These are phyloP conservation scores for Eilema griseolum DNA, from an alignment of 2,888 invertebrate genomes.

Conservation along the genomic window DNA sequence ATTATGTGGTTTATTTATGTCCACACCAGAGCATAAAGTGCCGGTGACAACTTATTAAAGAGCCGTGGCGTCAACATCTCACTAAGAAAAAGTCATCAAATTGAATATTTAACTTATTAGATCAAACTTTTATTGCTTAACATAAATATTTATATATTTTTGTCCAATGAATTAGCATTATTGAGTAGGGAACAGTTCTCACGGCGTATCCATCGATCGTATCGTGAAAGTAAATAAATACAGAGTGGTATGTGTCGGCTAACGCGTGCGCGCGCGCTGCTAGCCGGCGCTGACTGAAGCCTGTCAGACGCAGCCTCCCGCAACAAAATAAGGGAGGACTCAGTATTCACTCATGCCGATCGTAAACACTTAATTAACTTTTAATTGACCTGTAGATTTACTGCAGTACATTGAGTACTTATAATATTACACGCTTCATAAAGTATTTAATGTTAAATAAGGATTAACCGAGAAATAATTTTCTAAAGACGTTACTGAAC, in stretches of 20 bases:
- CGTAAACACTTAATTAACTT: constrained; percentile 50
- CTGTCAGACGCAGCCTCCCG: constrained; percentile 78
- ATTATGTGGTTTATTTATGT: constrained; percentile 82
- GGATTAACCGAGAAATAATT: not conserved
- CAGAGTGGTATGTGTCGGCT: constrained; percentile 44
- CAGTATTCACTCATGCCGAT: constrained; percentile 40
- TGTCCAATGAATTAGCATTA: constrained; percentile 55
- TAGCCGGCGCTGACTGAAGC: constrained; percentile 81
- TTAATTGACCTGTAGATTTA: constrained; percentile 43
- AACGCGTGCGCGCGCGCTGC: constrained; percentile 83
- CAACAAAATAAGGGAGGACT: constrained; percentile 66
- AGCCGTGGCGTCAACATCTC: constrained; percentile 77
- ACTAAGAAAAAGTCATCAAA: constrained; percentile 76
- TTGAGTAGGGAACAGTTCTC: constrained; percentile 54
- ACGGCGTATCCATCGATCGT: constrained; percentile 57
- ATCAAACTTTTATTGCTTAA: constrained; percentile 57
- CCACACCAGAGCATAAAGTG: constrained; percentile 72
- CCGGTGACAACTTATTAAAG: constrained; percentile 74
- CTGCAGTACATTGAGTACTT: constrained; percentile 26
- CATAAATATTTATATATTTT: constrained; percentile 41
- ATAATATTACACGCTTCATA: not conserved
- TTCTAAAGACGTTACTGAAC: not conserved
- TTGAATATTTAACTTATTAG: constrained; percentile 66
- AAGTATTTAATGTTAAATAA: not conserved
- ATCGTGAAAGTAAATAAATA: constrained; percentile 78